Evolutionary conservation across 2,797 vertebrate species (phyloP), one percentile per base, ranked within the genome.

Genomic region (Pipistrellus nathusii): DNA sequence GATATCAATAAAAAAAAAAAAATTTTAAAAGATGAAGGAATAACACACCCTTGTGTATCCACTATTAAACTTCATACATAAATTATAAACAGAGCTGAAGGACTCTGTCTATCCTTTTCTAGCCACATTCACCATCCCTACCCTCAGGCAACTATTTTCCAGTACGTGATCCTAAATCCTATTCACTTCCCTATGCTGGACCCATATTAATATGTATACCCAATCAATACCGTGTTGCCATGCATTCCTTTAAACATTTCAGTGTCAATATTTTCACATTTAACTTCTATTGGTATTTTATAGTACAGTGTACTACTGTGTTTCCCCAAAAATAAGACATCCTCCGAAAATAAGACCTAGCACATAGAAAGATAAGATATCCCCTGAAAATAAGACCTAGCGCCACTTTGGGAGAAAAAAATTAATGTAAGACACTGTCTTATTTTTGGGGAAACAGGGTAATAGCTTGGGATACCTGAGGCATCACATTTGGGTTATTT

Each of bases 21-120:
- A 6, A 30, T 62, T 62, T 59, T 27, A 13, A 59, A 90, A 81
- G 38, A 82, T 64, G 38, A 73, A 83, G 91, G 87, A 75, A 68
- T 71, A 93, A 76, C 30, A 73, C 76, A 53, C 3, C 32, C n/a
- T 91, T 51, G 8, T 4, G 18, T 25, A 51, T 30, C 62, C 23
- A 48, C 86, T 48, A 66, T 75, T 55, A 88, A 91, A 57, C 41
- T 75, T 78, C 81, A 53, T 38, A 77, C 86, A 84, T 53, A 86
- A 85, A 51, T 80, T 48, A 66, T 59, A 30, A 59, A 35, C 25
- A 64, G 72, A 90, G 21, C 48, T 20, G 8, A 84, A 69, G 62
- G 0, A 18, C 30, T 12, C 12, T 35, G 13, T 38, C 17, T 13
- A n/a, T 21, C 13, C 12, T 23, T 66, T 66, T n/a, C 15, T 59